Evolutionary conservation across 1,140 invertebrate species (phyloP), one percentile per base, ranked within the genome.

Genomic region (Drosophila triauraria): DNA sequence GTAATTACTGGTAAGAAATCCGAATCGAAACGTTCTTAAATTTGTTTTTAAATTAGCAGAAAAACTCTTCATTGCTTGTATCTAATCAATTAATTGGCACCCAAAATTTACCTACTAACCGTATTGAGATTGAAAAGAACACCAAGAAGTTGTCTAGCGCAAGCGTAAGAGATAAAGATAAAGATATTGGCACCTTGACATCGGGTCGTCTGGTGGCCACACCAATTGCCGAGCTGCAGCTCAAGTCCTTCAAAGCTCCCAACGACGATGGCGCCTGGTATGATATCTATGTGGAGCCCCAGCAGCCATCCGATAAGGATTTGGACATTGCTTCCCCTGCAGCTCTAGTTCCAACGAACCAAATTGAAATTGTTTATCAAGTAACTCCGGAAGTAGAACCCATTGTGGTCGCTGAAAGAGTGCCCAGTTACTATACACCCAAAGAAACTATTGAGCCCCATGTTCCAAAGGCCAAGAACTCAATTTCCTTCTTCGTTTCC

Each of bases 11-110:
- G 84, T 88, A 81, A 90, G 84, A 72, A 8, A 47, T 50, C 20
- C 17, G 15, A 51, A 50, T 9, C 12, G 58, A 69, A 65, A 47
- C 23, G 40, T 35, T 59, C 23, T 77, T 78, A 70, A 81, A 87
- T 69, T 68, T 88, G 68, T 57, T 63, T 88, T 90, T 76, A 78
- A 88, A 84, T 90, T 88, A 90, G 74, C 74, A 90, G 81, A 90
- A 62, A 53, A 74, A 61, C 47, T 78, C 84, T 74, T 46, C 85
- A 84, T 67, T 84, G 65, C 61, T 74, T 81, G 54, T 90, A 68
- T 62, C 58, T 80, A 84, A 84, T 78, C 69, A 80, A 78, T 75
- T 78, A 80, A 81, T 75, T 85, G 84, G 81, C 81, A 75, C 78
- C 61, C 81, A 90, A 84, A 75, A 70, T 75, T 69, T 79, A 80